Conservation (phyloP, 2,113 vertebrate genomes). For the Carassius auratus region DNA sequence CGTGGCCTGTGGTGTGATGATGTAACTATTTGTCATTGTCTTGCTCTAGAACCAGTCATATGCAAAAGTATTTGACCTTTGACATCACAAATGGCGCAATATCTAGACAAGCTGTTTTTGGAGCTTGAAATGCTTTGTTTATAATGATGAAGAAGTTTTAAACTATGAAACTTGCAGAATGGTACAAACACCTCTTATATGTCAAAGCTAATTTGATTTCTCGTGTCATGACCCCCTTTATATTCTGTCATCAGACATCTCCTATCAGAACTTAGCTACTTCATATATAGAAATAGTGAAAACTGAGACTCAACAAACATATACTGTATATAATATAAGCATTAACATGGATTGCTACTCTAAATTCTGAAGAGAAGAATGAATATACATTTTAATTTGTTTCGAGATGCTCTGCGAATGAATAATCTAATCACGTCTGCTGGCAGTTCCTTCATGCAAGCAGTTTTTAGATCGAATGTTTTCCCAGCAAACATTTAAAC, state of each 20-base stretch:
- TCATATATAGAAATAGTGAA: background rate
- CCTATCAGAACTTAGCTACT: background rate
- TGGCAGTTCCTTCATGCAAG: constrained; percentile 37
- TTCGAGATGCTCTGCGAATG: constrained; percentile 8
- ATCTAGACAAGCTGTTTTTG: too few relatives aligned
- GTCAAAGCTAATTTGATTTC: background rate
- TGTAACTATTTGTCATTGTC: too few relatives aligned
- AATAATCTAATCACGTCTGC: constrained; percentile 16
- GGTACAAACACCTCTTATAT: background rate
- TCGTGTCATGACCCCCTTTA: background rate
- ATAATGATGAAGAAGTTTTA: too few relatives aligned
- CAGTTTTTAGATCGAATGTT: constrained; percentile 19
- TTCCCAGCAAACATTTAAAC: constrained; percentile 36
- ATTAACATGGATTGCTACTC: background rate
- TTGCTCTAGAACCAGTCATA: too few relatives aligned
- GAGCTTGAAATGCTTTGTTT: too few relatives aligned
- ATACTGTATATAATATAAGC: background rate
- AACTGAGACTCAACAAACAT: background rate
- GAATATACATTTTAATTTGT: constrained; percentile 22
- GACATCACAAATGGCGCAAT: too few relatives aligned
- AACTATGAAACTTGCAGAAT: too few relatives aligned
- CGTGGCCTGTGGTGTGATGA: too few relatives aligned
- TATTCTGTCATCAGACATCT: background rate
- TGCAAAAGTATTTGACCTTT: too few relatives aligned
- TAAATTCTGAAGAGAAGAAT: background rate